These are phyloP conservation scores for Sinonovacula constricta DNA, from an alignment of 1,140 invertebrate genomes.

Conservation along the genomic window DNA sequence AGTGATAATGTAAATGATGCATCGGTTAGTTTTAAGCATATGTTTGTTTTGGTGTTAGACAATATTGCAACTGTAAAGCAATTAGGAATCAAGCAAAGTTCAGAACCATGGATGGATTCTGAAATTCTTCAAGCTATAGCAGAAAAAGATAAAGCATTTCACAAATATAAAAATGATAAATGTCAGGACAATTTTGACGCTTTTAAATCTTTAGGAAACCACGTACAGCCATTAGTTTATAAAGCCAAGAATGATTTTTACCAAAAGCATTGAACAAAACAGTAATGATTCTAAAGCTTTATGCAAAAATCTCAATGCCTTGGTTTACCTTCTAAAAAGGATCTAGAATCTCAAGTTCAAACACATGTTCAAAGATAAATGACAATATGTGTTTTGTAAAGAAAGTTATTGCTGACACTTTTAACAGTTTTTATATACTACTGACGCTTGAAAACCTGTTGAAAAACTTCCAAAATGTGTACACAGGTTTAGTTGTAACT, in stretches of 20 bases:
- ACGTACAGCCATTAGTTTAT: slow-evolving; percentile 12
- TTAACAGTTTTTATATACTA: slow-evolving; percentile 29
- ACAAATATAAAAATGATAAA: slow-evolving; percentile 13
- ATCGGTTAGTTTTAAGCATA: slow-evolving; percentile 24
- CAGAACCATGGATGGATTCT: slow-evolving; percentile 34
- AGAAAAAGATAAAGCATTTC: slow-evolving; percentile 26
- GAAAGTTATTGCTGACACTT: slow-evolving; percentile 17
- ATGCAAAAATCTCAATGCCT: slow-evolving; percentile 28
- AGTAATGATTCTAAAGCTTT: slow-evolving; percentile 31
- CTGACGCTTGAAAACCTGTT: too few species aligned
- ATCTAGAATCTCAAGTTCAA: slow-evolving; percentile 1
- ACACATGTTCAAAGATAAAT: too few species aligned
- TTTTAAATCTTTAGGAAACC: too few species aligned
- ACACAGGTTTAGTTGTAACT: slow-evolving; percentile 27
- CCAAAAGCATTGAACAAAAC: slow-evolving; percentile 14
- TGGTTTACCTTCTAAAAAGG: slow-evolving; percentile 38
- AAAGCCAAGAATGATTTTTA: slow-evolving; percentile 10
- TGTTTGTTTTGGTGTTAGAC: slow-evolving; percentile 25
- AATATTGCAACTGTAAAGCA: slow-evolving; percentile 20
- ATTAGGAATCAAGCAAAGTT: slow-evolving; percentile 23
- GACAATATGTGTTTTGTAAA: too few species aligned
- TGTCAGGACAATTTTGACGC: slow-evolving; percentile 12
- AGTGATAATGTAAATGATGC: slow-evolving; percentile 36
- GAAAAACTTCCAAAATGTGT: too few species aligned
- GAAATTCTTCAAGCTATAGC: slow-evolving; percentile 24